Evolutionary conservation across 2,797 vertebrate species (phyloP).

Genomic region (Sebastes trivittatus): DNA sequence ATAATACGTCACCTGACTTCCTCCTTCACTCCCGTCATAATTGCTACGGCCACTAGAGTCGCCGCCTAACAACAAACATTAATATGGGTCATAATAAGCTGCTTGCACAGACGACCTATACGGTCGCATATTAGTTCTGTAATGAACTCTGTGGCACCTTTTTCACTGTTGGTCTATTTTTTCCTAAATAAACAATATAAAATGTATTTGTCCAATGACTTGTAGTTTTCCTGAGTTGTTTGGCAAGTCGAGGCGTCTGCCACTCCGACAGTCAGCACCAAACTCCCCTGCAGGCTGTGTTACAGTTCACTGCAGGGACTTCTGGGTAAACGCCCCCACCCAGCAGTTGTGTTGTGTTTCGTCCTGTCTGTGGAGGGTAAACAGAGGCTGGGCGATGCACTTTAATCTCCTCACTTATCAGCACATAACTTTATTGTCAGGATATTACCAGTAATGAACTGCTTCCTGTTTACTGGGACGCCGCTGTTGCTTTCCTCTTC

Average conservation of each 20-base stretch:
- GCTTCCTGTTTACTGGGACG: slow-evolving; percentile 74
- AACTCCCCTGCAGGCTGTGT: background rate
- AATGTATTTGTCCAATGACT: background rate
- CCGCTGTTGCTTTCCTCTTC: background rate
- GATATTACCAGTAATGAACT: slow-evolving; percentile 63
- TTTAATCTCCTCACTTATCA: slow-evolving; percentile 45
- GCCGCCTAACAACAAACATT: background rate
- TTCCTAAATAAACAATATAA: background rate
- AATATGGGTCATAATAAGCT: background rate
- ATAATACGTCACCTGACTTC: background rate
- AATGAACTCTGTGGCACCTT: background rate
- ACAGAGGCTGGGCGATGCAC: background rate
- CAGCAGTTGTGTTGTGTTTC: background rate
- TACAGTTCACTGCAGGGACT: background rate
- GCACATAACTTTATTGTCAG: slow-evolving; percentile 55
- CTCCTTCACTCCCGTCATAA: background rate
- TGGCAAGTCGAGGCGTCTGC: background rate
- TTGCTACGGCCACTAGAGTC: background rate
- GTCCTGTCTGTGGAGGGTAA: slow-evolving; percentile 40
- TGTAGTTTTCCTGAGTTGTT: background rate
- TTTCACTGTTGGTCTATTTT: background rate
- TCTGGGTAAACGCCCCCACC: background rate
- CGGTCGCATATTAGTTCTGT: background rate
- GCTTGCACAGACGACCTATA: background rate
- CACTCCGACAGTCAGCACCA: background rate